Percentiles rank a stretch among this genome's conserved stretches.
phyloP scores from a whole-genome alignment of 2,888 invertebrate species.

The Caenorhabditis angaria region DNA sequence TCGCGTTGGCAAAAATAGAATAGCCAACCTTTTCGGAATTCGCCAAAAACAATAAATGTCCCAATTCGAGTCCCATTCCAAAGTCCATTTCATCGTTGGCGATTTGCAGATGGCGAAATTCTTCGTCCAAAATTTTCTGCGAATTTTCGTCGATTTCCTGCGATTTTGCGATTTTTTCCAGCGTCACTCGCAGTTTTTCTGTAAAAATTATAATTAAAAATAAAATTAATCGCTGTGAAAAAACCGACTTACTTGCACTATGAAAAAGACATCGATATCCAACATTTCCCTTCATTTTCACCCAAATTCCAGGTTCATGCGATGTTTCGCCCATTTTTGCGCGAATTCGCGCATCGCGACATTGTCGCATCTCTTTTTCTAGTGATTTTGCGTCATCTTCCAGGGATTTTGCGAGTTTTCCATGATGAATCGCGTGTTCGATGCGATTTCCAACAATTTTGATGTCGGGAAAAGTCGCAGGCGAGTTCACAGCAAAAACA shows the following conservation, averaged over 20 bases:
- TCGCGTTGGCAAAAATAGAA: too few species aligned
- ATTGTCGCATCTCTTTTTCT: constrained; percentile 9
- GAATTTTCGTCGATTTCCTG: not conserved
- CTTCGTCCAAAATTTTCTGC: not conserved
- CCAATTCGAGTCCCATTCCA: constrained; percentile 87
- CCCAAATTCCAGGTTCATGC: constrained; percentile 5
- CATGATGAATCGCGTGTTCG: constrained; percentile 1
- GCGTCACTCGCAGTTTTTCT: not conserved
- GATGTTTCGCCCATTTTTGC: not conserved
- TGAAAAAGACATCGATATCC: constrained; percentile 13
- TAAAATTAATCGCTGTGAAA: too few species aligned
- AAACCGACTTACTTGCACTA: not conserved
- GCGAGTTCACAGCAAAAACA: not conserved
- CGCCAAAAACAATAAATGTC: constrained; percentile 82
- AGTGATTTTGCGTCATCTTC: not conserved
- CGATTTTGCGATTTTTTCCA: constrained; percentile 1
- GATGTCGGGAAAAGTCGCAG: not conserved
- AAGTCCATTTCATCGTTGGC: constrained; percentile 95
- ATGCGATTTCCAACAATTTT: constrained; percentile 9
- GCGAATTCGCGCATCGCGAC: not conserved
- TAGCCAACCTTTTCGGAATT: constrained; percentile 36
- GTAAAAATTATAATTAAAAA: not conserved
- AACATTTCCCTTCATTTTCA: constrained; percentile 8
- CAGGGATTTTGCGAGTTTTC: not conserved
- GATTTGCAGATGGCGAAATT: constrained; percentile 76